phyloP scores from a whole-genome alignment of 2,888 invertebrate genomes.

The Amphipyra berbera region DNA sequence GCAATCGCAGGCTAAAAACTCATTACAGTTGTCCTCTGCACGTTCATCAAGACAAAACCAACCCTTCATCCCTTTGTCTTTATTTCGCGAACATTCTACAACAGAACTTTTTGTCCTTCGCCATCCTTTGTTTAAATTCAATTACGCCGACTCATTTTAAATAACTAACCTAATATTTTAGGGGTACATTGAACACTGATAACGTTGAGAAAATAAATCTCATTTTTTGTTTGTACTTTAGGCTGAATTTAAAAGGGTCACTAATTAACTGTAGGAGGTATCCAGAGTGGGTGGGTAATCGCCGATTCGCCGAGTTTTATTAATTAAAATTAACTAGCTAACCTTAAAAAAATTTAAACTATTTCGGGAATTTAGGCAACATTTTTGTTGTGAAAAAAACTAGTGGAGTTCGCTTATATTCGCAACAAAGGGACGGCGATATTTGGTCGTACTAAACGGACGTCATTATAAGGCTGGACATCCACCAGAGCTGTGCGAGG shows the following conservation, averaged over 20 bases:
- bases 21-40: constrained; percentile 26
- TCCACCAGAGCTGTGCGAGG: too few relatives aligned
- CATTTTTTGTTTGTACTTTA: constrained; percentile 8
- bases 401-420: too few relatives aligned
- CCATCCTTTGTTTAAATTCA: constrained; percentile 40
- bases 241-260: constrained; percentile 8
- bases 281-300: background rate
- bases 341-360: too few relatives aligned
- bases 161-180: constrained; percentile 33
- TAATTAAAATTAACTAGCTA: background rate
- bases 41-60: constrained; percentile 38
- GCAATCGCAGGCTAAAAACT: constrained; percentile 20
- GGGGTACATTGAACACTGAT: constrained; percentile 9
- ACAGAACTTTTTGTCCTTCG: constrained; percentile 26
- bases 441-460: too few relatives aligned
- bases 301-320: background rate
- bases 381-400: too few relatives aligned
- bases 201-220: constrained; percentile 28
- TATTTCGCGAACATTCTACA: constrained; percentile 30
- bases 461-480: too few relatives aligned
- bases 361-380: too few relatives aligned
- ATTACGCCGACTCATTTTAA: constrained; percentile 32
- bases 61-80: constrained; percentile 37
- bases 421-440: too few relatives aligned
- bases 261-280: background rate